Evolutionary conservation across 2,888 invertebrate genomes (phyloP), one percentile per base, ranked within the genome.

Genomic region (Drosophila anceps): DNA sequence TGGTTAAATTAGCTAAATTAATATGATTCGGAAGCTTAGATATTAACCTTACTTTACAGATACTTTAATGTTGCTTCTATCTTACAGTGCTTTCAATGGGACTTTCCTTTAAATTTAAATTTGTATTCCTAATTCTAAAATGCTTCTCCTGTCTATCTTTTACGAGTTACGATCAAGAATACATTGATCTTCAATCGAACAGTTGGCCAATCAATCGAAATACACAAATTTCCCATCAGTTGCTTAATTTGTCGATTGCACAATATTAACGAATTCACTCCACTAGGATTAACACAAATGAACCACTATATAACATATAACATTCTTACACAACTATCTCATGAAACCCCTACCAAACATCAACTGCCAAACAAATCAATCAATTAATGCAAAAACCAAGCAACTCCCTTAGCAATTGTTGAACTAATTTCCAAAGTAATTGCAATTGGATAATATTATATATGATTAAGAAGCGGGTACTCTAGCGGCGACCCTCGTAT

Each of bases 401-500:
- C 10, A 33, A 37, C 61, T 72, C 61, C 54, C 61, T 62, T 31
- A 48, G 39, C 61, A 58, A 66, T 62, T 55, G 48, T 66, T 73
- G 64, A 33, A 50, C 66, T 59, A 65, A 68, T 78, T 78, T 74
- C 27, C 2, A 24, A 9, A 68, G 70, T 78, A 78, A 78, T 78
- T 78, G 64, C 43, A 51, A 46, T 65, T 44, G 46, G 44, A 39
- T 59, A 59, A 59, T 57, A 58, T 58, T 50, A 18, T 12, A 18
- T 50, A 43, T 66, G 24, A n/a, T 10, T 29, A 46, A 33, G 7
- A 72, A 70, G 78, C 79, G 78, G 78, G 78, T 74, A 71, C 68
- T 78, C 31, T 39, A 63, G n/a, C 20, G 48, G 71, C 70, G 55
- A 57, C 78, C 78, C 78, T 78, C 78, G 78, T 35, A 29, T 60